Percentiles rank a stretch among this genome's conserved stretches.
These are phyloP conservation scores for Magallana angulata DNA, from an alignment of 1,140 invertebrate genomes.

Conservation along the genomic window DNA sequence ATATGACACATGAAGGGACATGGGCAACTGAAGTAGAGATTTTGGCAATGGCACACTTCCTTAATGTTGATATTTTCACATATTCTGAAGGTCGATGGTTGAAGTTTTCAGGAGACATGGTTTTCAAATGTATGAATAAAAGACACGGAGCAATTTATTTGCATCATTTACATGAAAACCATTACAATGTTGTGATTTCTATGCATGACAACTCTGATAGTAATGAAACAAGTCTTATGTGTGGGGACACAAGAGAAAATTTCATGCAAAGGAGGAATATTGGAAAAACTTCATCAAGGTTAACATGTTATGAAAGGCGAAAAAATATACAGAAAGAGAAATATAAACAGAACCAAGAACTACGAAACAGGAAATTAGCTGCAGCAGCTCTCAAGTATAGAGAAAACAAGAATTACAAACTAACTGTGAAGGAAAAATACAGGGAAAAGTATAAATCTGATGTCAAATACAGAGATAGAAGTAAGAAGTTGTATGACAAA, in stretches of 20 bases:
- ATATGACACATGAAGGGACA: neutral
- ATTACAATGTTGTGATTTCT: neutral
- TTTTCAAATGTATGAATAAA: neutral
- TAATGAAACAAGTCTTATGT: too few species aligned
- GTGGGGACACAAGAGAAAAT: neutral
- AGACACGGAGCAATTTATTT: neutral
- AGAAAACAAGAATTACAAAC: neutral
- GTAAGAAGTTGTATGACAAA: neutral
- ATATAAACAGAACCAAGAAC: neutral
- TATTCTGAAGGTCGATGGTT: neutral
- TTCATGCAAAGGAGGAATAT: neutral
- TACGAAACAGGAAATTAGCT: neutral
- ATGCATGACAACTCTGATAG: neutral
- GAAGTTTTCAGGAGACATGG: neutral
- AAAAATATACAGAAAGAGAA: neutral
- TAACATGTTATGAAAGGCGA: neutral
- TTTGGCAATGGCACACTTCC: neutral
- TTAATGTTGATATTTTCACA: neutral
- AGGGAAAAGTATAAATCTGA: neutral
- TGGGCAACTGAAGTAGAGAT: neutral
- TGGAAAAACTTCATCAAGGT: neutral
- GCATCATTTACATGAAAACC: neutral
- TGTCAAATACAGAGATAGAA: neutral
- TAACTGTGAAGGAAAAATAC: neutral
- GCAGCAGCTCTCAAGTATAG: neutral